Percentiles rank a stretch among this genome's conserved stretches.
These are phyloP conservation scores for Scomber colias DNA, from an alignment of 2,113 vertebrate genomes.

Conservation along the genomic window DNA sequence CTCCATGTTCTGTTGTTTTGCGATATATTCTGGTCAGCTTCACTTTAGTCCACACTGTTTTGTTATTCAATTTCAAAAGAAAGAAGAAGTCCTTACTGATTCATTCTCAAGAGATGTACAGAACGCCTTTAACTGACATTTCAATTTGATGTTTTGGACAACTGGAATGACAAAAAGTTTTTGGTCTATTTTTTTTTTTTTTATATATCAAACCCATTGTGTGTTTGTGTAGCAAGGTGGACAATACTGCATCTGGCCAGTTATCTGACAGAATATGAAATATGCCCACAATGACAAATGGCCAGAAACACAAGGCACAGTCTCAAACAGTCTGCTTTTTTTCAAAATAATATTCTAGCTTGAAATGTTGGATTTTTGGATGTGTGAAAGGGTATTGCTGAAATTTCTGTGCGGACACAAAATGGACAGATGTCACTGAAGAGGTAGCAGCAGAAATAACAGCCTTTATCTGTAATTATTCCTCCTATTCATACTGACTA, in stretches of 20 bases:
- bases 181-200: not conserved
- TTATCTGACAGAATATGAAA: conserved; percentile 1
- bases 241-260: not conserved
- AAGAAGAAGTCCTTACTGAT: not conserved
- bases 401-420: not conserved
- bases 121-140: not conserved
- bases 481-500: too few relatives aligned
- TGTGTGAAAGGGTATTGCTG: not conserved
- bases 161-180: not conserved
- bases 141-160: conserved; percentile 16
- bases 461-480: not conserved
- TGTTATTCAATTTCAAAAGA: not conserved
- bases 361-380: conserved; percentile 5
- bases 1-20: not conserved
- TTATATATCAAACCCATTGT: too few relatives aligned
- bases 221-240: too few relatives aligned
- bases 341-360: not conserved
- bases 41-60: not conserved
- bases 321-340: conserved; percentile 6
- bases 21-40: conserved; percentile 16
- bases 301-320: not conserved
- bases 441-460: conserved; percentile 19
- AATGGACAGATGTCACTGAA: conserved; percentile 31
- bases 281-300: not conserved
- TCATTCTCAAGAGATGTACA: not conserved